Conservation (phyloP, 2,797 vertebrate genomes). For the Microctenopoma stevenorrisi region DNA sequence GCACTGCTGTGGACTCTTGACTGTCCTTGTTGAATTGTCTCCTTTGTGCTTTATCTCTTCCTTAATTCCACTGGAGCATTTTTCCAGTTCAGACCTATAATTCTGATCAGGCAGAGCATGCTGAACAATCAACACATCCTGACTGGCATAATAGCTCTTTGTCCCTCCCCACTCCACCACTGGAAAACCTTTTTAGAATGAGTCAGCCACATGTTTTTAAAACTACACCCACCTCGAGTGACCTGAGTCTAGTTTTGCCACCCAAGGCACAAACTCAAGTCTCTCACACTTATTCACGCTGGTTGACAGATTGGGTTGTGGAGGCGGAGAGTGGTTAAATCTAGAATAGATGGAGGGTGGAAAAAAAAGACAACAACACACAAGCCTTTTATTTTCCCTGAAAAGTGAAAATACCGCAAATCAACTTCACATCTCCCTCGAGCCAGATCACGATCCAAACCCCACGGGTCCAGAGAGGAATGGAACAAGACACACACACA, state of each 20-base stretch:
- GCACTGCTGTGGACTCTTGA: slow-evolving; percentile 33
- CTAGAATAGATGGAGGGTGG: slow-evolving; percentile 62
- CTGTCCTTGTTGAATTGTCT: slow-evolving; percentile 37
- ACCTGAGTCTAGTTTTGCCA: slow-evolving; percentile 46
- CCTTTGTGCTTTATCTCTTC: slow-evolving; percentile 58
- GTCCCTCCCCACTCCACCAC: slow-evolving; percentile 40
- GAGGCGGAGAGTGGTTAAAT: slow-evolving; percentile 59
- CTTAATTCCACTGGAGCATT: slow-evolving; percentile 56
- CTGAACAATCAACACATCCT: slow-evolving; percentile 65
- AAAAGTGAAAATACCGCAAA: slow-evolving; percentile 66
- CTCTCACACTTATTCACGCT: slow-evolving; percentile 60
- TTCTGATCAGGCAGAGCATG: slow-evolving; percentile 46
- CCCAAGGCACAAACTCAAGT: slow-evolving; percentile 30
- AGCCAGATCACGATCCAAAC: slow-evolving; percentile 60
- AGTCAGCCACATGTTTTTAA: slow-evolving; percentile 47
- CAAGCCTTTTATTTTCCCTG: slow-evolving; percentile 63
- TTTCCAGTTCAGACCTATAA: slow-evolving; percentile 60
- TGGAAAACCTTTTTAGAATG: slow-evolving; percentile 49
- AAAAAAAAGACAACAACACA: slow-evolving; percentile 51
- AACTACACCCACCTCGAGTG: slow-evolving; percentile 48
- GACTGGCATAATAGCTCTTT: slow-evolving; percentile 67
- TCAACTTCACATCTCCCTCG: slow-evolving; percentile 58
- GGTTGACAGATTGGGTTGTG: slow-evolving; percentile 61
- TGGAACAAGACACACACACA: slow-evolving; percentile 34
- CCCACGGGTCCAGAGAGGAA: slow-evolving; percentile 30